Base-by-base conservation (phyloP, 2,797 vertebrate genomes). In the Rhadinocentrus ornatus region DNA sequence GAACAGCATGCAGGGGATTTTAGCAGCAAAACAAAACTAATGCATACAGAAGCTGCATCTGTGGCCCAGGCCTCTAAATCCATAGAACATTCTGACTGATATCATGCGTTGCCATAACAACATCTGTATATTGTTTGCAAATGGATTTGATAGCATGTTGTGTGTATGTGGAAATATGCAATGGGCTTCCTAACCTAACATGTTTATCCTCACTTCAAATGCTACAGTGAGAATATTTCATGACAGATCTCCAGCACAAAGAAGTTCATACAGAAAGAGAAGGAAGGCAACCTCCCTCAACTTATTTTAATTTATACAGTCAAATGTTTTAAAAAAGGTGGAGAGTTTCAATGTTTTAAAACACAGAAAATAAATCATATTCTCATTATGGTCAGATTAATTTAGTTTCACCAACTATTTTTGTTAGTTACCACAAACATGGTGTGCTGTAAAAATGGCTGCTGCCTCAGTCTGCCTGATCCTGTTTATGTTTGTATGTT, bases 81-180 rank as follows among this genome's bases (percentile, higher is more conserved):
- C 22, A 52, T 5, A 26, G 24, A 24, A 22, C 26, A 24, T 52
- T n/a, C 11, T 26, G 48, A 52, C n/a, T 52, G 22, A 22, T 11
- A 18, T 52, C 71, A 77, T 71, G 68, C 77, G 78, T 69, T 79
- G 61, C 53, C 29, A 81, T 57, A 73, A 66, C 77, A 66, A 71
- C 16, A 1, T 57, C 69, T 54, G 59, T 56, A 54, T 62, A 66
- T 73, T 31, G 56, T 71, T 73, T 52, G 34, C 18, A 74, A 71
- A 75, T 55, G n/a, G 24, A 50, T 11, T 16, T 26, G 50, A 32
- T 24, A 1, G 50, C 41, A 6, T 62, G 61, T 53, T 55, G 57
- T 20, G 48, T 64, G 58, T 57, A 29, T 22, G 59, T 66, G 35
- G 70, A 81, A 73, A 75, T 75, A 52, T 26, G 68, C 75, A 65